Percentiles rank a stretch among this genome's conserved stretches.
phyloP scores from a whole-genome alignment of 2,113 vertebrate species.

The Crotalus viridis region DNA sequence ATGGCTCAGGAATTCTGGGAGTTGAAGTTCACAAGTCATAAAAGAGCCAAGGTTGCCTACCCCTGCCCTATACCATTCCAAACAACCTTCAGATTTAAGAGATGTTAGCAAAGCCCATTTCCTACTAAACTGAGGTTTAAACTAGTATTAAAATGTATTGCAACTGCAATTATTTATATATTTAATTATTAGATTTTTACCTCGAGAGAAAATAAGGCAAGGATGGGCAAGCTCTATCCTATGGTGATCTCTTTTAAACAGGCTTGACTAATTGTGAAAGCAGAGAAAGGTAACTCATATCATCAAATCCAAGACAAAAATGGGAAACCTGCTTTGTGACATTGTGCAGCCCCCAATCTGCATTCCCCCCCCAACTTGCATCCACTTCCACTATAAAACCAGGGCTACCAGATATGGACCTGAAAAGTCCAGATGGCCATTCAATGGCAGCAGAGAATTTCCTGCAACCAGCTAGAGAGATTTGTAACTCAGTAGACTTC shows the following conservation, averaged over 20 bases:
- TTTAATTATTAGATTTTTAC: not conserved
- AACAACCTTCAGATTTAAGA: not conserved
- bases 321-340: not conserved
- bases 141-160: not conserved
- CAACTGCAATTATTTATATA: not conserved
- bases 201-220: not conserved
- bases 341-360: not conserved
- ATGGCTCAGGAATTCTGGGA: too few relatives aligned
- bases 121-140: not conserved
- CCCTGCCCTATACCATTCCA: not conserved
- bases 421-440: not conserved
- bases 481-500: not conserved
- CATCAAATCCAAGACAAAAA: not conserved
- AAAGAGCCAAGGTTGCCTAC: too few relatives aligned
- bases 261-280: not conserved
- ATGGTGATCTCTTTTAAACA: not conserved
- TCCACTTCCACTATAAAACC: not conserved
- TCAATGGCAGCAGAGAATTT: not conserved
- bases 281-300: not conserved
- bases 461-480: not conserved
- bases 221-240: not conserved
- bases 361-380: not conserved
- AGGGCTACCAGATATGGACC: not conserved
- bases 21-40: too few relatives aligned
- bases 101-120: not conserved